Percentiles rank a stretch among this genome's conserved stretches.
These are phyloP conservation scores for Eospalax fontanierii DNA, from an alignment of 2,797 vertebrate species.

Conservation along the genomic window DNA sequence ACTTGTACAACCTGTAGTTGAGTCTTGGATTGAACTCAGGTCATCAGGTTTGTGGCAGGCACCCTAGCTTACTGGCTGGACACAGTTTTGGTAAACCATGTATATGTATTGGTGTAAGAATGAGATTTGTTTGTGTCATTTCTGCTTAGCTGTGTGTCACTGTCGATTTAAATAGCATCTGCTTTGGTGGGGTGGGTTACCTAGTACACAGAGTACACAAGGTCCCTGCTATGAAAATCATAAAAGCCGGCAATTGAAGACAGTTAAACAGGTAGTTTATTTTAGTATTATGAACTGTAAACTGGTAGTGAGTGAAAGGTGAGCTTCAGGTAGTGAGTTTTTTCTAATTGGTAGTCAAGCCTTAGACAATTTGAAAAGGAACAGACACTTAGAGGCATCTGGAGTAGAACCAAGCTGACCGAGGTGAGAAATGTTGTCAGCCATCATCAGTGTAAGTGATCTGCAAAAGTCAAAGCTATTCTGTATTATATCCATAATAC, in stretches of 20 bases:
- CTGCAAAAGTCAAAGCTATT: conserved; percentile 13
- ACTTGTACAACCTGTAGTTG: background rate
- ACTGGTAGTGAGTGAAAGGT: conserved; percentile 9
- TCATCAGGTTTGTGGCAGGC: background rate
- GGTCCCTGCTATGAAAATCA: background rate
- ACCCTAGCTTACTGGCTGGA: background rate
- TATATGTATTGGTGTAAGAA: background rate
- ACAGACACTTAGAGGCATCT: background rate
- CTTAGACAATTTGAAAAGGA: background rate
- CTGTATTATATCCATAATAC: background rate
- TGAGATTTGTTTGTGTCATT: conserved; percentile 25
- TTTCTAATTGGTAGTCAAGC: background rate
- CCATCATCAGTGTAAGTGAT: background rate
- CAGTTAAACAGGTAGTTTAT: background rate
- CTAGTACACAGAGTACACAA: background rate
- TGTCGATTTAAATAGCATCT: background rate
- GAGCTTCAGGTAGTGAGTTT: background rate
- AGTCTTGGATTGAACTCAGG: background rate
- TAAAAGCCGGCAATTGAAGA: background rate
- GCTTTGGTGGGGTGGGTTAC: conserved; percentile 4
- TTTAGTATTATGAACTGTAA: conserved; percentile 4
- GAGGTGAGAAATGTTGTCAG: background rate
- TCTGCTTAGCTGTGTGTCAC: background rate
- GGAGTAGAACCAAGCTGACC: background rate
- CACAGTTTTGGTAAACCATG: background rate